phyloP scores from a whole-genome alignment of 2,888 invertebrate genomes.

The Dermolepida albohirtum region DNA sequence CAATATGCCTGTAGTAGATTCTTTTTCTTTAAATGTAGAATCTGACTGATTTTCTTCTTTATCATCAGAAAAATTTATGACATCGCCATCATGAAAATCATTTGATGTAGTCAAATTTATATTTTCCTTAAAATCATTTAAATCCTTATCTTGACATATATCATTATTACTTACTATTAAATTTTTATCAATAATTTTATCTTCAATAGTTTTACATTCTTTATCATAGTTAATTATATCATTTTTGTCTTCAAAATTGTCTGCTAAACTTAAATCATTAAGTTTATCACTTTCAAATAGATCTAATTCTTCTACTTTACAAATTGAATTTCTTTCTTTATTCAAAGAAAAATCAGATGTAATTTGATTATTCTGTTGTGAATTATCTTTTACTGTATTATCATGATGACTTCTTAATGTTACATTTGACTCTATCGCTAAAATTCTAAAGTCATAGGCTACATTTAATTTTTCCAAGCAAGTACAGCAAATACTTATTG shows the following conservation, averaged over 20 bases:
- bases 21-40: not conserved
- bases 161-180: too few relatives aligned
- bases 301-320: not conserved
- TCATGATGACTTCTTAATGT: not conserved
- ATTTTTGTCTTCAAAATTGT: not conserved
- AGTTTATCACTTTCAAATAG: too few relatives aligned
- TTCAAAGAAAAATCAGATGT: not conserved
- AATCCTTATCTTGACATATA: too few relatives aligned
- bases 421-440: not conserved
- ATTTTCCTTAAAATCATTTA: too few relatives aligned
- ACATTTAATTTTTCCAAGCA: slow-evolving; percentile 11
- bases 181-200: not conserved
- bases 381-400: not conserved
- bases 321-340: not conserved
- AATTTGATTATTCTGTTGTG: not conserved
- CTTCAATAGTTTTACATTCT: not conserved
- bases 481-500: slow-evolving; percentile 11
- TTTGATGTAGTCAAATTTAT: too few relatives aligned
- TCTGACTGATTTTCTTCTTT: not conserved
- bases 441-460: not conserved
- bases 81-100: too few relatives aligned
- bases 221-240: not conserved
- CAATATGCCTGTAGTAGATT: not conserved
- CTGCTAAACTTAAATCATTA: too few relatives aligned
- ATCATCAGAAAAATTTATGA: too few relatives aligned